These are phyloP conservation scores for Parasteatoda tepidariorum DNA, from an alignment of 1,140 invertebrate species.

Conservation along the genomic window DNA sequence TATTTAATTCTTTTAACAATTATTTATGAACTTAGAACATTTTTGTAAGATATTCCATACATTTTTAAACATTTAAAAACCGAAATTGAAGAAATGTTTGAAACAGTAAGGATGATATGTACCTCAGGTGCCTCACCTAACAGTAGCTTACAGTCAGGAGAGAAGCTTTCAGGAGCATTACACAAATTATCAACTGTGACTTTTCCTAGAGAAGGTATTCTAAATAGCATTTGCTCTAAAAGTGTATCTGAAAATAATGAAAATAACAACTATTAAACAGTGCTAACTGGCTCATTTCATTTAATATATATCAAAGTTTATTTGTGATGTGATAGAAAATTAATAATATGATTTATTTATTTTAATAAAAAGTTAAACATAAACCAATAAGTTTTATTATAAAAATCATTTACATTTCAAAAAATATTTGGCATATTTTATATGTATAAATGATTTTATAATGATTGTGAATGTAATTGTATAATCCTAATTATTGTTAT, in stretches of 20 bases:
- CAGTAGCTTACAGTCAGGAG: constrained; percentile 77
- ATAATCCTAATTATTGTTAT: too few relatives aligned
- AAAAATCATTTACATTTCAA: too few relatives aligned
- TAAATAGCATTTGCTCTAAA: constrained; percentile 84
- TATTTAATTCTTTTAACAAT: neutral
- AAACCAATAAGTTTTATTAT: too few relatives aligned
- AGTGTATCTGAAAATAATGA: constrained; percentile 69
- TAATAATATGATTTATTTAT: too few relatives aligned
- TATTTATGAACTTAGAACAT: neutral
- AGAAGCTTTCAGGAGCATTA: constrained; percentile 93
- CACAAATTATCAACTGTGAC: constrained; percentile 80
- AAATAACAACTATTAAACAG: too few relatives aligned
- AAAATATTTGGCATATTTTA: too few relatives aligned
- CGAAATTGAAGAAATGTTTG: neutral
- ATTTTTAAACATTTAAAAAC: neutral
- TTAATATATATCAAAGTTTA: too few relatives aligned
- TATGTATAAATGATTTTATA: too few relatives aligned
- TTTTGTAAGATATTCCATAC: neutral
- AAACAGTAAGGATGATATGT: constrained; percentile 45
- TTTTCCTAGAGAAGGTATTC: constrained; percentile 82
- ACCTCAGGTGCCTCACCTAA: constrained; percentile 93
- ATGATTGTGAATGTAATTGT: too few relatives aligned
- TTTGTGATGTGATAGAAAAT: too few relatives aligned
- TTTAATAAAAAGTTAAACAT: too few relatives aligned
- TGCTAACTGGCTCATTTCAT: too few relatives aligned